Evolutionary conservation across 2,888 invertebrate species (phyloP), one percentile per base, ranked within the genome.

Genomic region (Zaprionus lineosus): DNA sequence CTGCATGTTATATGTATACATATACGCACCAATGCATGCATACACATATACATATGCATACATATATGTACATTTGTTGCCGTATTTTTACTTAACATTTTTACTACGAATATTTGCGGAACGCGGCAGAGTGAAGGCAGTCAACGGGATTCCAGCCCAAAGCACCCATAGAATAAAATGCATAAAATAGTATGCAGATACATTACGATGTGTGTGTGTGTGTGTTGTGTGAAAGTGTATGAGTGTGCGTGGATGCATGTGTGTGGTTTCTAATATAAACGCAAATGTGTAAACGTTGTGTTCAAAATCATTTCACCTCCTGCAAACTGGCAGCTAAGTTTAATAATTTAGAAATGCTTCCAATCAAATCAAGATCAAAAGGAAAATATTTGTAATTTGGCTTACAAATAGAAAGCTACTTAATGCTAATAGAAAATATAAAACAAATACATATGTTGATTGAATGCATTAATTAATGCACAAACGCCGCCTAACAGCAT

Each of bases 231-330:
- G n/a, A n/a, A n/a, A n/a, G 46, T 29, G 24, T 14, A 28, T 48
- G 12, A 28, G n/a, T 15, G 33, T 56, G 29, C 46, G 41, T 36
- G 41, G 57, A 15, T 18, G 7, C 47, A 24, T 47, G 44, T 64
- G 50, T 55, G 37, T 56, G 63, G 58, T 63, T 72, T 72, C 46
- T 63, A 61, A 70, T 73, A 81, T 70, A 59, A 65, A 61, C 46
- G 50, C 40, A 81, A 73, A 66, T 63, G 74, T 53, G 70, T 55
- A 73, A 66, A 74, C 66, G 66, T 70, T 70, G 43, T 55, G 39
- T 33, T 55, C 41, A n/a, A 67, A 67, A 58, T 68, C 52, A 34
- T 51, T 44, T 58, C 48, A 46, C 55, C 59, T 75, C 65, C 65
- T 71, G 50, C 50, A 36, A 31, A 48, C 67, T 47, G 43, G 31